phyloP scores from a whole-genome alignment of 2,113 vertebrate genomes.

The Mormoops blainvillei region DNA sequence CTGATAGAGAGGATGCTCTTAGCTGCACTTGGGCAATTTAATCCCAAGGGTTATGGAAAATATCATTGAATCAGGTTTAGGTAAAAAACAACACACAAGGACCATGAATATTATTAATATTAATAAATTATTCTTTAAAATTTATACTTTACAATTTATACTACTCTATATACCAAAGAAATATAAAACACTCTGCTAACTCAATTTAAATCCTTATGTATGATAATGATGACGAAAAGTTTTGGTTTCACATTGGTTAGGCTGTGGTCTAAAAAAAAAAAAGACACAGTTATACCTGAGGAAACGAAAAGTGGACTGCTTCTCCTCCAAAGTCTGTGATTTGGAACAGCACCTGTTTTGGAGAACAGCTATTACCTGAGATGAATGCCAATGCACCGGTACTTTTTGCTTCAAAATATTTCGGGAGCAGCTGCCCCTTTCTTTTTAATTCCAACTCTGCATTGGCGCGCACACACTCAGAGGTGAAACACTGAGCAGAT shows the following conservation, averaged over 20 bases:
- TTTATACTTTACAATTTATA: not conserved
- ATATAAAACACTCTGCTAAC: not conserved
- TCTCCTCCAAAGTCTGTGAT: conserved; percentile 28
- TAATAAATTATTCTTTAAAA: not conserved
- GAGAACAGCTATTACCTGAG: conserved; percentile 1
- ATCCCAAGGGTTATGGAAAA: not conserved
- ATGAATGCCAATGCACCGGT: not conserved
- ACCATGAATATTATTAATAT: not conserved
- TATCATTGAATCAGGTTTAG: not conserved
- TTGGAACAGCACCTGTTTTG: not conserved
- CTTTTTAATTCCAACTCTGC: not conserved
- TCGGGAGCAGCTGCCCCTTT: not conserved
- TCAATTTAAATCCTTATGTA: not conserved
- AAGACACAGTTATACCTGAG: not conserved
- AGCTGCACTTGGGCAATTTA: not conserved
- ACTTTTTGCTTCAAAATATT: conserved; percentile 32
- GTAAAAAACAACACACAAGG: not conserved
- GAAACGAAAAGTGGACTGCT: not conserved
- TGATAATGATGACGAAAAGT: not conserved
- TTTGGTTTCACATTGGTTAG: not conserved
- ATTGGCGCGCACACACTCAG: not conserved
- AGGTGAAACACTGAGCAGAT: not conserved
- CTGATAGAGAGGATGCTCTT: not conserved
- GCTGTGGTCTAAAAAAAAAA: not conserved
- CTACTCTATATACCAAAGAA: not conserved